A percentile compares a stretch with the other conserved stretches of the same genome.
Evolutionary conservation across 92 coral and sea anemone species (phyloP).

Genomic region (Actinernus sp.): DNA sequence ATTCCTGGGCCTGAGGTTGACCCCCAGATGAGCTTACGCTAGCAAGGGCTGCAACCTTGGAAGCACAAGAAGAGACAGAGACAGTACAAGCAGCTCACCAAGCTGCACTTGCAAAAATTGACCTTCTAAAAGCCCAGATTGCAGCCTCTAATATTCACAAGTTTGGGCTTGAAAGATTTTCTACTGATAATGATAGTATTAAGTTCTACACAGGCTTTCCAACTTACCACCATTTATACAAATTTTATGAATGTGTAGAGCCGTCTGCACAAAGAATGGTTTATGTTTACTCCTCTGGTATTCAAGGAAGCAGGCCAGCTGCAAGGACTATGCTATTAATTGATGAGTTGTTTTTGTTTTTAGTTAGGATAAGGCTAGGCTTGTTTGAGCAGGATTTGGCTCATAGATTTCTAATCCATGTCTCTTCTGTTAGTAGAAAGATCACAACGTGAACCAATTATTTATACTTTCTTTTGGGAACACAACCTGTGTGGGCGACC

Average conservation of each 20-base stretch:
- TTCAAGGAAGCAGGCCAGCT: constrained; percentile 15
- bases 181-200: constrained; percentile 33
- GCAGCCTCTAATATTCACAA: constrained; percentile 3
- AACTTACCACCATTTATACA: constrained; percentile 42
- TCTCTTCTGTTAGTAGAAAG: constrained; percentile 55
- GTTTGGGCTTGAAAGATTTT: constrained; percentile 60
- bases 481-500: constrained; percentile 56
- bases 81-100: not conserved
- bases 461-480: constrained; percentile 52
- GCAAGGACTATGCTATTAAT: constrained; percentile 18
- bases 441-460: constrained; percentile 56
- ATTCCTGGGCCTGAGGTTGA: too few relatives aligned
- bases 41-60: too few relatives aligned
- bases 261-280: constrained; percentile 57
- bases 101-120: constrained; percentile 1
- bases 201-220: constrained; percentile 53
- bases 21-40: too few relatives aligned
- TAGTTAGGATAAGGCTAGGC: constrained; percentile 48
- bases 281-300: constrained; percentile 44
- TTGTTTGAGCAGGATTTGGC: constrained; percentile 66
- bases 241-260: constrained; percentile 21
- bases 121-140: not conserved
- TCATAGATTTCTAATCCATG: constrained; percentile 42
- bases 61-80: not conserved
- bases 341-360: constrained; percentile 55